These are phyloP conservation scores for Colostygia pectinataria DNA, from an alignment of 2,888 invertebrate species.

Conservation along the genomic window DNA sequence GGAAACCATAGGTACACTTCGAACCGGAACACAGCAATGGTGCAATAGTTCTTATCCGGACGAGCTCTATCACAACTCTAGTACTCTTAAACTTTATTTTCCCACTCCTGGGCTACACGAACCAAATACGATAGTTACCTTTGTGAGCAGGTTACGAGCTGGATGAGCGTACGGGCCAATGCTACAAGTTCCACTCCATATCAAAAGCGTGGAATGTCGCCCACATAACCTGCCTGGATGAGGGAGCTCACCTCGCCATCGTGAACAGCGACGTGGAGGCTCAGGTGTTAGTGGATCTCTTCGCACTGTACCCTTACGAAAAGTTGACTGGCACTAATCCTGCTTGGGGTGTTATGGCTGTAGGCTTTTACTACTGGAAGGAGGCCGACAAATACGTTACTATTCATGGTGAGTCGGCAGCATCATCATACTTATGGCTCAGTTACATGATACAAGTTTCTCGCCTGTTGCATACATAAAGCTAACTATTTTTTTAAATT, in stretches of 20 bases:
- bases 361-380: slow-evolving; percentile 19
- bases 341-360: slow-evolving; percentile 5
- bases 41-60: too few species aligned
- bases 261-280: slow-evolving; percentile 7
- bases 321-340: background rate
- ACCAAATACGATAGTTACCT: background rate
- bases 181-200: slow-evolving; percentile 13
- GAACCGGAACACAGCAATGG: too few species aligned
- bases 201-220: slow-evolving; percentile 5
- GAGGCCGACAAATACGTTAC: slow-evolving; percentile 9
- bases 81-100: too few species aligned
- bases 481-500: too few species aligned
- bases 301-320: slow-evolving; percentile 1
- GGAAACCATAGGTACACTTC: too few species aligned
- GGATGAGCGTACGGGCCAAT: slow-evolving; percentile 3
- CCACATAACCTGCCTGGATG: slow-evolving; percentile 3
- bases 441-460: too few species aligned
- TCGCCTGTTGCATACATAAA: too few species aligned
- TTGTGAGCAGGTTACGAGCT: slow-evolving; percentile 1
- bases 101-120: too few species aligned
- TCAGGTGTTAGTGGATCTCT: slow-evolving; percentile 3
- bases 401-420: slow-evolving; percentile 7
- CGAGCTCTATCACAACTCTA: too few species aligned
- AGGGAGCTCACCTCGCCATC: slow-evolving; percentile 10
- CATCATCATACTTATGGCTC: too few species aligned